Conservation (phyloP, 2,888 invertebrate species). For the Megamerina dolium region DNA sequence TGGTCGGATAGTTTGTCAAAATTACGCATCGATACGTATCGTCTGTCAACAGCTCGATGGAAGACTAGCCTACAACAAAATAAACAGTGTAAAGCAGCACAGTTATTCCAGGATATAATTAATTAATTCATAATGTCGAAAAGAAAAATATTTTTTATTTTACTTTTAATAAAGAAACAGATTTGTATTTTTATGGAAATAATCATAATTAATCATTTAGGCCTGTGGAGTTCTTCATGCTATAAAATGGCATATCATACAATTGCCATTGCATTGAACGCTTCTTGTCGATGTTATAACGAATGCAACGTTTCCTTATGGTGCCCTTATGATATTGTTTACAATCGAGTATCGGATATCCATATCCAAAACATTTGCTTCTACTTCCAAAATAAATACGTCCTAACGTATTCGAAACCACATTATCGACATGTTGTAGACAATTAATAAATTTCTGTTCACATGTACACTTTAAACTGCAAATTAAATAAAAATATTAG, state of each 20-base stretch:
- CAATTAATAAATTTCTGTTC: constrained; percentile 47
- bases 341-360: constrained; percentile 38
- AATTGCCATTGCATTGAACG: constrained; percentile 41
- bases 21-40: constrained; percentile 61
- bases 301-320: constrained; percentile 41
- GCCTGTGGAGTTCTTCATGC: too few relatives aligned
- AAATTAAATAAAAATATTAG: constrained; percentile 1
- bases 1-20: constrained; percentile 67
- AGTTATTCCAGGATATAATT: constrained; percentile 38
- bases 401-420: constrained; percentile 39
- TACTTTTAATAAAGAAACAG: too few relatives aligned
- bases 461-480: constrained; percentile 43
- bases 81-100: constrained; percentile 23
- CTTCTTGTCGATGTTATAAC: constrained; percentile 36
- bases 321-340: constrained; percentile 35
- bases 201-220: too few relatives aligned
- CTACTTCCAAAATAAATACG: constrained; percentile 41
- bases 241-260: constrained; percentile 46
- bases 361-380: constrained; percentile 36
- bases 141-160: not conserved
- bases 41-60: constrained; percentile 66
- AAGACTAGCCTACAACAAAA: constrained; percentile 40
- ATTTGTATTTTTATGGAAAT: too few relatives aligned
- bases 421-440: constrained; percentile 35
- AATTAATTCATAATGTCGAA: constrained; percentile 10